A percentile compares a stretch with the other conserved stretches of the same genome.
phyloP scores from a whole-genome alignment of 1,140 invertebrate species.

The Samia ricini region DNA sequence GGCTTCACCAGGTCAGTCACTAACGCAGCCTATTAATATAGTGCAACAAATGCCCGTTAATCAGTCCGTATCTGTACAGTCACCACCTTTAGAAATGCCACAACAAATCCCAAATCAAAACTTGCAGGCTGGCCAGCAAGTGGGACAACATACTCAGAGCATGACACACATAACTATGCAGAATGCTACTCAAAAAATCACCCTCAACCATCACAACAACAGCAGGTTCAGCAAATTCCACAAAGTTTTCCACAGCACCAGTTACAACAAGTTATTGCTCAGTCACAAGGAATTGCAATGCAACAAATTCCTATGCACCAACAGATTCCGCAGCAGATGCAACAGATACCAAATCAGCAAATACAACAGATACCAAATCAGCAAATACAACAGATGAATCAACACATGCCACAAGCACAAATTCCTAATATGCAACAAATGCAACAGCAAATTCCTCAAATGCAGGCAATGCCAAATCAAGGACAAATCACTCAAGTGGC shows the following conservation, averaged over 20 bases:
- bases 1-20: conserved; percentile 73
- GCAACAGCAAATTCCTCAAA: conserved; percentile 72
- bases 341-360: conserved; percentile 73
- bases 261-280: conserved; percentile 76
- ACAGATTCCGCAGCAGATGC: conserved; percentile 74
- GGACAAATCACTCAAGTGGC: conserved; percentile 67
- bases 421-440: conserved; percentile 73
- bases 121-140: conserved; percentile 60
- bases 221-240: conserved; percentile 73
- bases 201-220: conserved; percentile 56
- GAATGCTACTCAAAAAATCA: conserved; percentile 57
- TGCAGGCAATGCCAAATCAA: conserved; percentile 72
- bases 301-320: conserved; percentile 76
- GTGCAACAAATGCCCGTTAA: conserved; percentile 69
- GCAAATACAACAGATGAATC: conserved; percentile 75
- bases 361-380: conserved; percentile 74
- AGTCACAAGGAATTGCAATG: conserved; percentile 72
- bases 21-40: conserved; percentile 72
- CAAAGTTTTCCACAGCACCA: conserved; percentile 79
- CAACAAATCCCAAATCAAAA: conserved; percentile 71
- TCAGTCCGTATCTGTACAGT: conserved; percentile 71
- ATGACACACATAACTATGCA: conserved; percentile 76
- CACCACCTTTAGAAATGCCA: conserved; percentile 73
- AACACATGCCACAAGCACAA: conserved; percentile 69
- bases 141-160: conserved; percentile 70